These are phyloP conservation scores for Lepisosteus oculatus DNA, from an alignment of 2,113 vertebrate species.

Conservation along the genomic window DNA sequence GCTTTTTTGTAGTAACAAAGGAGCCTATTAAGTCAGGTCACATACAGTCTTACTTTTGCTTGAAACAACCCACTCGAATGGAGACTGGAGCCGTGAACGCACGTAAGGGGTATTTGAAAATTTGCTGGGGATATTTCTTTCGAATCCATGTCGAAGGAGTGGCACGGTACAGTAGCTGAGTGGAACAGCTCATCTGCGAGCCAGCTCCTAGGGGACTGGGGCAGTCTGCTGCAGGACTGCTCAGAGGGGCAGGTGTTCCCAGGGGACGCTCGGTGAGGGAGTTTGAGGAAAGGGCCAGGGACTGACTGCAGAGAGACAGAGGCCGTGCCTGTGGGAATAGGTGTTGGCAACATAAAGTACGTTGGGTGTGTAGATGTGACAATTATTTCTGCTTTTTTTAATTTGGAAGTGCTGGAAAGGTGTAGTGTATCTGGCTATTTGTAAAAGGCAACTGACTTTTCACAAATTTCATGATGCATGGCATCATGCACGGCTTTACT, in stretches of 20 bases:
- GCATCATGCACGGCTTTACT: too few species aligned
- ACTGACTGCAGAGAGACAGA: not conserved
- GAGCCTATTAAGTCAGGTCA: too few species aligned
- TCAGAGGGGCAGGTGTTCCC: constrained; percentile 52
- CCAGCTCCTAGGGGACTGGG: constrained; percentile 19
- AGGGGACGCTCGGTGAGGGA: constrained; percentile 34
- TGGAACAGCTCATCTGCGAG: not conserved
- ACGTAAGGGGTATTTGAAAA: not conserved
- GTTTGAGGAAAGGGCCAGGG: constrained; percentile 32
- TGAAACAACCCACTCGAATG: too few species aligned
- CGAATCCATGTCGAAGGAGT: not conserved
- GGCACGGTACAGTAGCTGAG: constrained; percentile 7
- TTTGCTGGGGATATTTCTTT: not conserved
- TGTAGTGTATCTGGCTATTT: too few species aligned
- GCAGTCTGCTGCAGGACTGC: constrained; percentile 32
- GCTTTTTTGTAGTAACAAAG: not conserved
- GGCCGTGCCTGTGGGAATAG: constrained; percentile 42
- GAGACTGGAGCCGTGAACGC: too few species aligned
- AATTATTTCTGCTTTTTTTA: too few species aligned
- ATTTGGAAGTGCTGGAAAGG: too few species aligned
- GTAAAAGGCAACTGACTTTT: too few species aligned
- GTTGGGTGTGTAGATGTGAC: too few species aligned
- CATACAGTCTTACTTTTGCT: too few species aligned
- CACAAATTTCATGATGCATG: too few species aligned
- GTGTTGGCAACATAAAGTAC: not conserved